These are phyloP conservation scores for crab-eating macaque (Macaca fascicularis) DNA, from an alignment of 2,113 vertebrate species.

Conservation along the genomic window T2T-MFA8v1.1 NC_088389.1:4731001-4731500, in stretches of 20 bases:
- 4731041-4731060: not conserved
- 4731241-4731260: too few species aligned
- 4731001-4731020: not conserved
- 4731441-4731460: too few species aligned
- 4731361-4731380: too few species aligned
- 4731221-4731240: fast-evolving
- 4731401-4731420: fast-evolving
- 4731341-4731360: fast-evolving
- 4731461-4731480: too few species aligned
- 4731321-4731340: too few species aligned
- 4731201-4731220: too few species aligned
- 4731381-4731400: too few species aligned
- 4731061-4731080: too few species aligned
- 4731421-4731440: too few species aligned
- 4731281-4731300: fast-evolving
- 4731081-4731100: not conserved
- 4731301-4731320: too few species aligned
- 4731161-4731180: fast-evolving
- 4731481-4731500: not conserved
- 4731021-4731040: fast-evolving
- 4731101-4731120: fast-evolving
- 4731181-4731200: fast-evolving
- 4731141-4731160: fast-evolving
- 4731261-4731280: too few species aligned
- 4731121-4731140: not conserved